Evolutionary conservation across 2,797 vertebrate genomes (phyloP).

Genomic region (Catharus ustulatus): DNA sequence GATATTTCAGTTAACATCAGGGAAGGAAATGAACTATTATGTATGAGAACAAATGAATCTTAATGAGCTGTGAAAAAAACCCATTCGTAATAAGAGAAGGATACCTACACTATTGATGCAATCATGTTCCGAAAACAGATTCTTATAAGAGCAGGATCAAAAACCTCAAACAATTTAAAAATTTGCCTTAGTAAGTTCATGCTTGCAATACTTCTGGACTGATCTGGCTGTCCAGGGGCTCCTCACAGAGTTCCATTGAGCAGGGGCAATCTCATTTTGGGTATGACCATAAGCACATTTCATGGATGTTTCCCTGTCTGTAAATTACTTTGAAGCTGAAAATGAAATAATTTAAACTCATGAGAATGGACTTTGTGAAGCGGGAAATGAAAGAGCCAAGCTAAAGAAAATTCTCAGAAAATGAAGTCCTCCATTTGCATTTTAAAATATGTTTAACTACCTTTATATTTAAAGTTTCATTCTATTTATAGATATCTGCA

Average conservation of each 20-base stretch:
- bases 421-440: not conserved
- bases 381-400: not conserved
- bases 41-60: not conserved
- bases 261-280: not conserved
- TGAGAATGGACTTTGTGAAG: not conserved
- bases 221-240: not conserved
- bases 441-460: not conserved
- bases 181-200: not conserved
- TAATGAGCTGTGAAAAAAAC: not conserved
- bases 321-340: not conserved
- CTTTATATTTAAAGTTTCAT: not conserved
- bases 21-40: not conserved
- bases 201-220: not conserved
- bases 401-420: not conserved
- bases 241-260: not conserved
- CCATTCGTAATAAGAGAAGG: not conserved
- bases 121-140: not conserved
- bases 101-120: not conserved
- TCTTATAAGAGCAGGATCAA: not conserved
- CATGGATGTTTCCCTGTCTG: not conserved
- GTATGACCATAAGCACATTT: not conserved
- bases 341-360: not conserved
- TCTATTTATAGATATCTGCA: not conserved
- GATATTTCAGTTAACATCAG: not conserved
- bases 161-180: not conserved